Conservation (phyloP, 2,888 invertebrate genomes). For the Hirtodrosophila confusa region DNA sequence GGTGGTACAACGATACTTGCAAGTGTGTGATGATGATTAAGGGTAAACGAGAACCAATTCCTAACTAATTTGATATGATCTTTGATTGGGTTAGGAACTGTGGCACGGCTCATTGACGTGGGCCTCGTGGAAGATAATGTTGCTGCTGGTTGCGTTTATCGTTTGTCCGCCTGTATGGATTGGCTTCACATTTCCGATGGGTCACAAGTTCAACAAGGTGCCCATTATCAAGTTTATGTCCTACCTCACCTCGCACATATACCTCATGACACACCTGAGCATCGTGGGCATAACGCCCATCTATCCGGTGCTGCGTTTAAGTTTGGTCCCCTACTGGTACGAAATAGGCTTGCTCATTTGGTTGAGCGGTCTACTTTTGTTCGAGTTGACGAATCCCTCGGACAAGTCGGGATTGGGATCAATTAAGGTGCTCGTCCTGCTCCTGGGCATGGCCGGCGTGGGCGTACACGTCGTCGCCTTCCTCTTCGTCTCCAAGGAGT, state of each 20-base stretch:
- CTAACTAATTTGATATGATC: too few relatives aligned
- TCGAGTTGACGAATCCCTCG: slow-evolving; percentile 98
- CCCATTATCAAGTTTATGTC: slow-evolving; percentile 99
- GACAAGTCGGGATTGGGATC: slow-evolving; percentile 98
- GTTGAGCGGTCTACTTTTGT: slow-evolving; percentile 96
- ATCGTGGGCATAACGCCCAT: slow-evolving; percentile 95
- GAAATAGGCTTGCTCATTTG: slow-evolving; percentile 98
- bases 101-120: slow-evolving; percentile 99
- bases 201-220: slow-evolving; percentile 98
- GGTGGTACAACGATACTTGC: slow-evolving; percentile 97
- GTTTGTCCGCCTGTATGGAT: slow-evolving; percentile 98
- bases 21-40: slow-evolving; percentile 86
- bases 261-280: slow-evolving; percentile 96
- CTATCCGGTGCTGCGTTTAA: slow-evolving; percentile 91
- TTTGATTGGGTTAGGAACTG: slow-evolving; percentile 91
- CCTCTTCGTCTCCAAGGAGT: slow-evolving; percentile 87
- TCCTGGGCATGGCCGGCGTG: slow-evolving; percentile 95
- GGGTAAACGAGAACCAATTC: too few relatives aligned
- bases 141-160: slow-evolving; percentile 96
- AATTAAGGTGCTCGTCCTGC: slow-evolving; percentile 93
- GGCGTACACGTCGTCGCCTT: slow-evolving; percentile 94
- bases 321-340: slow-evolving; percentile 95
- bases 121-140: slow-evolving; percentile 97
- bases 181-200: slow-evolving; percentile 96
- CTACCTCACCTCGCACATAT: slow-evolving; percentile 98